These are phyloP conservation scores for Pemphigus obesinymphae DNA, from an alignment of 1,140 invertebrate genomes.

Conservation along the genomic window DNA sequence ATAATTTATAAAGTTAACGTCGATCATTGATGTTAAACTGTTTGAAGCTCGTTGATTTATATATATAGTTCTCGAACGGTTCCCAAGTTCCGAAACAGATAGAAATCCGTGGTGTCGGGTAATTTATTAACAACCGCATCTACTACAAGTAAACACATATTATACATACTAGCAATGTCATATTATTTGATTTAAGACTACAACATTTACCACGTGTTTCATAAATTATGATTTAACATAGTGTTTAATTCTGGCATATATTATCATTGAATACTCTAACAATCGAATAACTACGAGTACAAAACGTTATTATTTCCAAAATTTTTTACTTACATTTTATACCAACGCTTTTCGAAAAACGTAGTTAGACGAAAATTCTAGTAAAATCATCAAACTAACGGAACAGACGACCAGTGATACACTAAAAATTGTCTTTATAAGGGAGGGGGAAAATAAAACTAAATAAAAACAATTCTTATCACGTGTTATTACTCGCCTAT, in stretches of 20 bases:
- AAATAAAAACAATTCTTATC: too few relatives aligned
- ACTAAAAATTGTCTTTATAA: too few relatives aligned
- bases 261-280: background rate
- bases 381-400: too few relatives aligned
- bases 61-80: background rate
- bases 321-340: too few relatives aligned
- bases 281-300: background rate
- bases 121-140: background rate
- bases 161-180: background rate
- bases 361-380: too few relatives aligned
- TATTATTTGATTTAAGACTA: background rate
- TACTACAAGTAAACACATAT: background rate
- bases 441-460: too few relatives aligned
- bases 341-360: too few relatives aligned
- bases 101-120: background rate
- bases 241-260: too few relatives aligned
- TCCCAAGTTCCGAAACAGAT: background rate
- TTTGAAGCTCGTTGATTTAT: slow-evolving; percentile 15
- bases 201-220: background rate
- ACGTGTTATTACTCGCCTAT: too few relatives aligned
- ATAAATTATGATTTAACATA: slow-evolving; percentile 7
- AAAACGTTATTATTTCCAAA: too few relatives aligned
- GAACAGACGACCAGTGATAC: too few relatives aligned
- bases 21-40: background rate
- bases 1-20: background rate